phyloP scores from a whole-genome alignment of 2,888 invertebrate genomes.

The Dendrolimus pini region DNA sequence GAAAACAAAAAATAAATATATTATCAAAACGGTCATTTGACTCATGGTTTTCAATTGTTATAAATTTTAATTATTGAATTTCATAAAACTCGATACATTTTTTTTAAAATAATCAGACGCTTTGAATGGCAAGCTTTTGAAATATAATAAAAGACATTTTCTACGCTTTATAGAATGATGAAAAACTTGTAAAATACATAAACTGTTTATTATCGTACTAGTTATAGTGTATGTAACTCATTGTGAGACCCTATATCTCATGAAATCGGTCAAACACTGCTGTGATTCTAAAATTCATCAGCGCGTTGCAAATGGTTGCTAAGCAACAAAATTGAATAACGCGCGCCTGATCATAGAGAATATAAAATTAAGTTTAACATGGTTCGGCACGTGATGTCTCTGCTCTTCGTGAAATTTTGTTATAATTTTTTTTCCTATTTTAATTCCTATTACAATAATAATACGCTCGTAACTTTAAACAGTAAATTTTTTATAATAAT shows the following conservation, averaged over 20 bases:
- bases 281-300: constrained; percentile 32
- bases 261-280: constrained; percentile 30
- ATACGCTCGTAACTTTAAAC: no score
- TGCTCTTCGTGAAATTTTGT: no score
- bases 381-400: constrained; percentile 1
- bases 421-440: no score
- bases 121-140: no score
- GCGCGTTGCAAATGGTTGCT: constrained; percentile 39
- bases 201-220: not conserved
- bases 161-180: no score
- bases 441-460: no score
- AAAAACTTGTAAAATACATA: no score
- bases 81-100: no score
- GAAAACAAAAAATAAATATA: constrained; percentile 6
- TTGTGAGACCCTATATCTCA: constrained; percentile 13
- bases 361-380: not conserved
- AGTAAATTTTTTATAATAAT: no score
- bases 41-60: not conserved
- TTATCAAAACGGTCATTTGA: not conserved
- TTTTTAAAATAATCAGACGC: no score
- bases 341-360: constrained; percentile 41
- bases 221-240: constrained; percentile 13
- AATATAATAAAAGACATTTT: no score
- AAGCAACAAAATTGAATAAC: constrained; percentile 65
- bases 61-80: constrained; percentile 1